Conservation (phyloP, 2,797 vertebrate species). For the Gymnothorax reevesii region DNA sequence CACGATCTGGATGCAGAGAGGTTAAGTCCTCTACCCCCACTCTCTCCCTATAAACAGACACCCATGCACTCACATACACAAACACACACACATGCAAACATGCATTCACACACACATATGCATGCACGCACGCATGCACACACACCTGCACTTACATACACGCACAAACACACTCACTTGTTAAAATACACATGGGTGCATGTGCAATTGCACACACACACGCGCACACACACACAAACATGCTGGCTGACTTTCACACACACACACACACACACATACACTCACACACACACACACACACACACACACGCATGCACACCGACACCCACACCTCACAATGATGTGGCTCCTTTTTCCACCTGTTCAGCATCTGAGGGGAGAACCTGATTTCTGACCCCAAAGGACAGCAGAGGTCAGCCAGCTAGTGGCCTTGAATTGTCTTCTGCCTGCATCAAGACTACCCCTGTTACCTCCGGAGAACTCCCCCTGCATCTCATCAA, state of each 20-base stretch:
- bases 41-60: neutral
- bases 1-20: neutral
- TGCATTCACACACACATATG: too few species aligned
- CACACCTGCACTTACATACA: neutral
- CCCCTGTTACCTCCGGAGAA: neutral
- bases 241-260: too few species aligned
- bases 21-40: neutral
- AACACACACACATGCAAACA: neutral
- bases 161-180: neutral
- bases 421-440: neutral
- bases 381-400: neutral
- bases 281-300: neutral
- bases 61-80: neutral
- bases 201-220: neutral
- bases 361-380: neutral
- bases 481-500: neutral
- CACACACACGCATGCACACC: too few species aligned
- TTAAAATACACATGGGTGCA: too few species aligned
- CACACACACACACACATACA: neutral
- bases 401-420: neutral
- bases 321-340: neutral
- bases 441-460: neutral
- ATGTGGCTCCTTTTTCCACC: neutral
- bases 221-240: neutral
- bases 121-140: neutral